Conservation (phyloP, 2,888 invertebrate genomes). For the Bombylius discolor region DNA sequence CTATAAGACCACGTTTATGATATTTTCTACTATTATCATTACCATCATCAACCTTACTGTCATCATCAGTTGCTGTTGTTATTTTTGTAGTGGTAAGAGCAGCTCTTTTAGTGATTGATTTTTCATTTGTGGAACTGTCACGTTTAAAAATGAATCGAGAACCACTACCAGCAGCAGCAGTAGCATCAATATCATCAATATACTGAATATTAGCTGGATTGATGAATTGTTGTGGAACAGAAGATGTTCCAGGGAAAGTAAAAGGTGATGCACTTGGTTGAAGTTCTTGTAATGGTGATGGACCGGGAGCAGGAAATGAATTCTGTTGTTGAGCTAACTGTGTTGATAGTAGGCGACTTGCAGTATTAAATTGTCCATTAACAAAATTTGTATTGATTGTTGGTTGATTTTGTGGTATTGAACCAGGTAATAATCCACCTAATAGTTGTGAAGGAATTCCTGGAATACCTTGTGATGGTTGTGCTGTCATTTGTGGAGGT, state of each 20-base stretch:
- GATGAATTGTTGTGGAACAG: conserved; percentile 12
- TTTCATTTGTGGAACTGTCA: conserved; percentile 27
- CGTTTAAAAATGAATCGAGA: conserved; percentile 13
- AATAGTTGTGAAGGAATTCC: conserved; percentile 9
- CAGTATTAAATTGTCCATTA: conserved; percentile 49
- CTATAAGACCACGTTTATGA: conserved; percentile 52
- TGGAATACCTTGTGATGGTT: neutral
- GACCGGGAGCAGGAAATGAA: neutral
- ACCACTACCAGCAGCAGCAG: neutral
- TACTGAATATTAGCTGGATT: conserved; percentile 51
- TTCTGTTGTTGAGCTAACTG: conserved; percentile 25
- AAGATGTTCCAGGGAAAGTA: conserved; percentile 4
- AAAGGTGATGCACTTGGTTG: conserved; percentile 10
- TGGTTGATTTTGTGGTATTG: conserved; percentile 16
- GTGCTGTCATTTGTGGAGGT: neutral
- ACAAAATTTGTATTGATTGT: conserved; percentile 41
- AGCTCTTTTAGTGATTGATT: conserved; percentile 5
- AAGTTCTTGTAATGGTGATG: neutral
- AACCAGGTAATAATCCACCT: conserved; percentile 1
- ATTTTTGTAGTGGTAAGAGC: neutral
- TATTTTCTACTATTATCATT: conserved; percentile 36
- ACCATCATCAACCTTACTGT: neutral
- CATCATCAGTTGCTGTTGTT: neutral
- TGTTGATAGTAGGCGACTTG: conserved; percentile 43
- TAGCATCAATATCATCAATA: conserved; percentile 39